Evolutionary conservation across 2,113 vertebrate genomes (phyloP), one percentile per base, ranked within the genome.

Genomic region (Cromileptes altivelis): DNA sequence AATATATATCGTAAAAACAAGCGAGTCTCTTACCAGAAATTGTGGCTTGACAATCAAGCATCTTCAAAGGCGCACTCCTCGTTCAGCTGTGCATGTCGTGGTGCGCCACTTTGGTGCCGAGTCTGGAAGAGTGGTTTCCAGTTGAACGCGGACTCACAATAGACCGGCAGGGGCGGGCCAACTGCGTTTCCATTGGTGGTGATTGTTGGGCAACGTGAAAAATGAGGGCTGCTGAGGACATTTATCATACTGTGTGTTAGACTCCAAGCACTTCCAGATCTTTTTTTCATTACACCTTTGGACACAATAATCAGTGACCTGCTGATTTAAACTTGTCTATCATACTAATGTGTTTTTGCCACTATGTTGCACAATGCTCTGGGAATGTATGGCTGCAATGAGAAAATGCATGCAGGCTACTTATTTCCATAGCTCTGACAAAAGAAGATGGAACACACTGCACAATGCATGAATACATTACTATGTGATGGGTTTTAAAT

Each of bases 91-190:
- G 85, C 90, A 64, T 78, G 85, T 84, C 87, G 88, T 70, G 68
- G 91, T 92, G 93, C 91, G 91, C 91, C 91, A 89, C 94, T 90
- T 73, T 52, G 91, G 90, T 90, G 88, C 87, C 89, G 81, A 68
- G 63, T 81, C 88, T 90, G 90, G 88, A 91, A 92, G 89, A 92
- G 92, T 81, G 88, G 73, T 80, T 84, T 85, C 83, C 89, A 92
- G 84, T 52, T 81, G 78, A 84, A 89, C 82, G 78, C 80, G 63
- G 82, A 83, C 80, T 72, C 88, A 87, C 92, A 81, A 84, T 88
- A 76, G 81, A 90, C 64, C 84, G 80, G 52, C 85, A 92, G 91
- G 93, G 93, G 94, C 91, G 94, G 92, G 90, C 80, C 89, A 71
- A 79, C 81, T 70, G 87, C 88, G 2, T 83, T 76, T 80, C 88